Evolutionary conservation across 2,113 vertebrate genomes (phyloP).

Genomic region (Actenoides lindsayi): DNA sequence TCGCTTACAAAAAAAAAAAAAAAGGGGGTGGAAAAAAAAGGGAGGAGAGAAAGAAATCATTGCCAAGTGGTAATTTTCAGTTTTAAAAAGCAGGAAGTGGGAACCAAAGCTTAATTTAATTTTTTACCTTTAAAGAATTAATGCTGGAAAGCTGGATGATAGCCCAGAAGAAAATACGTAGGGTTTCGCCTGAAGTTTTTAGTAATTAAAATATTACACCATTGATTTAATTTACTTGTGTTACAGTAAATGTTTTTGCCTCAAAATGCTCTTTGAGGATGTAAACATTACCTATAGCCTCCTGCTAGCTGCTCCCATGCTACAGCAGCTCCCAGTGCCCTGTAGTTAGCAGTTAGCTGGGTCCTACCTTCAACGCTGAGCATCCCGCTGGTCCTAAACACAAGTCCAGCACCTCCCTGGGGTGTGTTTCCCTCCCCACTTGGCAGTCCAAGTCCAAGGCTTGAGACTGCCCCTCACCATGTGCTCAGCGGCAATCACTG

Average conservation of each 20-base stretch:
- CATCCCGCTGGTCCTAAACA: not conserved
- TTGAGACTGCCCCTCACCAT: not conserved
- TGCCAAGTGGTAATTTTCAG: slow-evolving; percentile 18
- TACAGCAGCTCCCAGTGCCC: not conserved
- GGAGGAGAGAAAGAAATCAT: not conserved
- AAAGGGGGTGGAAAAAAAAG: not conserved
- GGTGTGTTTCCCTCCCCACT: not conserved
- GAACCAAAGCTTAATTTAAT: slow-evolving; percentile 23
- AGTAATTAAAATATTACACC: slow-evolving; percentile 34
- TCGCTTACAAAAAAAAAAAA: not conserved
- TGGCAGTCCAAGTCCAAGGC: not conserved
- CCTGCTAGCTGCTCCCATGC: not conserved
- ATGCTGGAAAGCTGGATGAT: slow-evolving; percentile 1
- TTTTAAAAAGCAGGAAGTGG: slow-evolving; percentile 33
- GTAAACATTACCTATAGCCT: not conserved
- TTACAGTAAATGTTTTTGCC: not conserved
- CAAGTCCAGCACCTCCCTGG: not conserved
- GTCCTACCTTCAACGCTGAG: not conserved
- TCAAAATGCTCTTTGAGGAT: not conserved
- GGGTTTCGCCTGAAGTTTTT: not conserved
- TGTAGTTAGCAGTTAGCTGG: too few relatives aligned
- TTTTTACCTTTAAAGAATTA: slow-evolving; percentile 46
- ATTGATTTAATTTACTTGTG: not conserved
- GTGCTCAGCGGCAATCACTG: rapidly evolving
- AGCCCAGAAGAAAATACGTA: slow-evolving; percentile 11